Base-by-base conservation (phyloP, 1,140 invertebrate species). In the Anagrus nilaparvatae region DNA sequence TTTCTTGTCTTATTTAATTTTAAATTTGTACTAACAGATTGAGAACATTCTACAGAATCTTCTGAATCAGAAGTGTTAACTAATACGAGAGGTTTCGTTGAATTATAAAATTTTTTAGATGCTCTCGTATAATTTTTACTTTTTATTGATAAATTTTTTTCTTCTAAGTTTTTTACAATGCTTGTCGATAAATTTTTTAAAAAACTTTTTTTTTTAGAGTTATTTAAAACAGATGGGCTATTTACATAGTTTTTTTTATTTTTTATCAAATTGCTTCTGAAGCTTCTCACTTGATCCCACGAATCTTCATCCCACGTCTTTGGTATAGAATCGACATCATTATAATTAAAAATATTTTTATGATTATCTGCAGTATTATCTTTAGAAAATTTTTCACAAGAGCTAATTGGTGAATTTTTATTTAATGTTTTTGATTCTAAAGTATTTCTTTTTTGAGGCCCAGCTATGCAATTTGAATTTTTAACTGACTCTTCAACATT, bases 51-150 rank as follows among this genome's bases (percentile, higher is more conserved):
- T 10, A 32, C 14, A 21, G 17, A n/a, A 14, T 61, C 56, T 4
- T 64, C 60, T 10, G 52, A 58, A 35, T 61, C 61, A 0, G 60
- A 60, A 40, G 55, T 55, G 9, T 54, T 57, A 1, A 53, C 59
- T 19, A 51, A 53, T 14, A 47, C 20, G 3, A 58, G 53, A 18
- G n/a, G n/a, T 35, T 25, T 35, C 25, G 47, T 1, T 45, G 40
- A 19, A 36, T 45, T 3, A 44, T 49, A 4, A 46, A n/a, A n/a
- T n/a, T n/a, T n/a, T n/a, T n/a, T n/a, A n/a, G n/a, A n/a, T n/a
- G n/a, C n/a, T n/a, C n/a, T n/a, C n/a, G n/a, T n/a, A n/a, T n/a
- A n/a, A n/a, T n/a, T n/a, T n/a, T 21, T 33, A 25, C 10, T 4
- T 32, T 43, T 40, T n/a, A n/a, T 4, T 25, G 2, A 10, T 5